phyloP scores from a whole-genome alignment of 2,888 invertebrate species.

The Euclidia mi region DNA sequence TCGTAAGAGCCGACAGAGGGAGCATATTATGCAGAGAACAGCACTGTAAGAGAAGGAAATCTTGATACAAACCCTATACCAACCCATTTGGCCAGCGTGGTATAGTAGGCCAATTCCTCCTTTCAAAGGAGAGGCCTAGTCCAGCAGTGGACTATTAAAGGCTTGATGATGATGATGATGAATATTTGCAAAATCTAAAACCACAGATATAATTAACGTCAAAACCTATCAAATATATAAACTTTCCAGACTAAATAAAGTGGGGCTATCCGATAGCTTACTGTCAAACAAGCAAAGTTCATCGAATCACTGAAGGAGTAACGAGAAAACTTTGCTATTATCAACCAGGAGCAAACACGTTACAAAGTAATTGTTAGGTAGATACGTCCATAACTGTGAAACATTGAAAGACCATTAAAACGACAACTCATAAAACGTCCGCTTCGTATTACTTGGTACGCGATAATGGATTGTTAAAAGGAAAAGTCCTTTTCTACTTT shows the following conservation, averaged over 20 bases:
- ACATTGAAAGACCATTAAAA: slow-evolving; percentile 60
- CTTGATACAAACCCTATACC: too few species aligned
- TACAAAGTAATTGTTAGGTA: slow-evolving; percentile 28
- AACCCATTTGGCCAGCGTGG: too few species aligned
- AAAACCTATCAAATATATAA: neutral
- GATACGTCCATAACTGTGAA: slow-evolving; percentile 33
- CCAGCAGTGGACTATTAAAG: too few species aligned
- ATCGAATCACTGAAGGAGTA: slow-evolving; percentile 47
- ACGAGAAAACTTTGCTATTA: slow-evolving; percentile 48
- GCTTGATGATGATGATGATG: too few species aligned
- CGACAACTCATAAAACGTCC: slow-evolving; percentile 50
- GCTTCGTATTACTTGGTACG: slow-evolving; percentile 48
- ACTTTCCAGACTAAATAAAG: slow-evolving; percentile 14
- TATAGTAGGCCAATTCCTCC: too few species aligned
- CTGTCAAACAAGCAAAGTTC: slow-evolving; percentile 41
- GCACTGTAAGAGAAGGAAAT: too few species aligned
- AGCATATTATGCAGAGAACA: too few species aligned
- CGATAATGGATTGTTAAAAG: slow-evolving; percentile 55
- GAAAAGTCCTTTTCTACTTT: slow-evolving; percentile 39
- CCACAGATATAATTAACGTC: too few species aligned
- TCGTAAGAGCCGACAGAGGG: too few species aligned
- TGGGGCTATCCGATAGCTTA: slow-evolving; percentile 32
- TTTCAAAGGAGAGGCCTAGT: too few species aligned
- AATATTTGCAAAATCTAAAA: too few species aligned
- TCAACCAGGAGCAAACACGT: slow-evolving; percentile 34